Evolutionary conservation across 2,113 vertebrate genomes (phyloP).

Genomic region (Lathamus discolor): DNA sequence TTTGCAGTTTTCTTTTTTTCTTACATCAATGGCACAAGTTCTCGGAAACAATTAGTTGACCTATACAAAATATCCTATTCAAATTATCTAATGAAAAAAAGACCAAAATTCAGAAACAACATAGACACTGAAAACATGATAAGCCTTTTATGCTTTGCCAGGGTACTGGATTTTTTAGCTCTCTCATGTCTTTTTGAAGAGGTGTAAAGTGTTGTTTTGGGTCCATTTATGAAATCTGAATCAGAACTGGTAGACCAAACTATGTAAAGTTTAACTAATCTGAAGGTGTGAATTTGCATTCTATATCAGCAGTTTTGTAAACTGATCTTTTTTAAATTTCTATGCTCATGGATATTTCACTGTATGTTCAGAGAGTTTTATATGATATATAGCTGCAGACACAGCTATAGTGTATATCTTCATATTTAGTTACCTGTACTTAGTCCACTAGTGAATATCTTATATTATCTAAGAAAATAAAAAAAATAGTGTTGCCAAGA

Average conservation of each 20-base stretch:
- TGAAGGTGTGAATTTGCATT: constrained; percentile 19
- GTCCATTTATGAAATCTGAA: constrained; percentile 33
- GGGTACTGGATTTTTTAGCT: not conserved
- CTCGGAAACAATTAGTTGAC: constrained; percentile 37
- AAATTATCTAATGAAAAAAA: not conserved
- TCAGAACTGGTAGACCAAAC: constrained; percentile 47
- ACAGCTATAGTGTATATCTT: not conserved
- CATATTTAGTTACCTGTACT: not conserved
- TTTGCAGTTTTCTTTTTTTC: constrained; percentile 53
- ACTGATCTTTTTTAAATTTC: not conserved
- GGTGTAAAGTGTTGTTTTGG: constrained; percentile 5
- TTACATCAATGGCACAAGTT: constrained; percentile 41
- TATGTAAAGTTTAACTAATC: not conserved
- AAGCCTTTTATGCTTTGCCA: not conserved
- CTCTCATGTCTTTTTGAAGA: not conserved
- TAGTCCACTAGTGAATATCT: not conserved
- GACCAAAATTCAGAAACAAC: not conserved
- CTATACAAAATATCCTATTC: not conserved
- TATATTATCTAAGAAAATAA: not conserved
- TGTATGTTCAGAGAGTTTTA: not conserved
- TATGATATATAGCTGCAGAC: not conserved
- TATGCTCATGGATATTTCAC: not conserved
- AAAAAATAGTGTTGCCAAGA: not conserved
- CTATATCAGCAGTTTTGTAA: not conserved
- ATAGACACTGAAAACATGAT: not conserved